Conservation (phyloP, 2,113 vertebrate species). For the Hydropotes inermis region DNA sequence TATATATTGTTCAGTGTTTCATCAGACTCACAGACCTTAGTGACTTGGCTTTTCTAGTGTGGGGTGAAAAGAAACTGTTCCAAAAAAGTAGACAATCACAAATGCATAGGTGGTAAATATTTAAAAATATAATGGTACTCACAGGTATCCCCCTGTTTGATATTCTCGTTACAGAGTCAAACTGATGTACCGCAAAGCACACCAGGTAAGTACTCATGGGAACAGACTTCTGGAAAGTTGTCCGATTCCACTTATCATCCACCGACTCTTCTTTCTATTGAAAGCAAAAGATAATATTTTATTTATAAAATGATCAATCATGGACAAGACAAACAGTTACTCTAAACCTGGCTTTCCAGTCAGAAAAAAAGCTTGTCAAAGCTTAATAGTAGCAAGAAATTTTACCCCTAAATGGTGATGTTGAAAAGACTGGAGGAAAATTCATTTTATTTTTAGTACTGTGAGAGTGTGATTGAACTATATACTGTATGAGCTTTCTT, state of each 20-base stretch:
- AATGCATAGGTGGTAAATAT: neutral
- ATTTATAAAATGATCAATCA: neutral
- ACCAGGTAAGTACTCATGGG: constrained; percentile 98
- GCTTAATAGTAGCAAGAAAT: neutral
- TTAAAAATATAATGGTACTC: constrained; percentile 72
- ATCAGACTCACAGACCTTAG: neutral
- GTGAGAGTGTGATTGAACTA: neutral
- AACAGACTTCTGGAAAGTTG: constrained; percentile 87
- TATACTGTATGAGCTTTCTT: neutral
- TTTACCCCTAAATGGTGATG: neutral
- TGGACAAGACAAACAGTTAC: neutral
- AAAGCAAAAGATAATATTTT: constrained; percentile 45
- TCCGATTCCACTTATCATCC: constrained; percentile 73
- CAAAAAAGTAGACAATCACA: neutral
- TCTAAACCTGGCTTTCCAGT: neutral
- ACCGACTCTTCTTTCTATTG: constrained; percentile 71
- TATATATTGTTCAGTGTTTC: neutral
- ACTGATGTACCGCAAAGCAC: constrained; percentile 95
- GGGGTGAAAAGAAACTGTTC: neutral
- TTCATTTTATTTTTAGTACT: neutral
- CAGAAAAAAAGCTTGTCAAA: neutral
- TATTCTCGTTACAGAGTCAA: constrained; percentile 50
- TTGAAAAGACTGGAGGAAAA: neutral
- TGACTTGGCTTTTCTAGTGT: neutral
- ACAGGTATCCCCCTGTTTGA: constrained; percentile 84